Percentiles rank a stretch among this genome's conserved stretches.
These are phyloP conservation scores for Greenwoodochromis staneri DNA, from an alignment of 2,113 vertebrate species.

Conservation along the genomic window DNA sequence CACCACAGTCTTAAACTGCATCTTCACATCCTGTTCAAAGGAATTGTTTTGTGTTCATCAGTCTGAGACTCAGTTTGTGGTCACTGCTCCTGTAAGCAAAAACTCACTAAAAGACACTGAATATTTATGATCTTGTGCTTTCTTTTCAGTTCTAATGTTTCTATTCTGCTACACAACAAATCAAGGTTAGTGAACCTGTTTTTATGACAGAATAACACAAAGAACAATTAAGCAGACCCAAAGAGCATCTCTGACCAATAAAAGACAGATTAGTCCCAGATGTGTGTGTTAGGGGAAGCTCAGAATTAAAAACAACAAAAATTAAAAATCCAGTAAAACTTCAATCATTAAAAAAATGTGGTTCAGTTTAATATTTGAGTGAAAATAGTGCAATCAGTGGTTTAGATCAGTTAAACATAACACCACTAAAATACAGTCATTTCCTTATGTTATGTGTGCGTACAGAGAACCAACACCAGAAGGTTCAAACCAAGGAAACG, in stretches of 20 bases:
- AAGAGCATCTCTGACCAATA: accelerated
- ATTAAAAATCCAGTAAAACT: background rate
- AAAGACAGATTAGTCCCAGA: background rate
- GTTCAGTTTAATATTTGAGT: background rate
- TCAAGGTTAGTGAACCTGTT: background rate
- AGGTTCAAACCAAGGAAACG: no score
- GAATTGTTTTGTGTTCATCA: no score
- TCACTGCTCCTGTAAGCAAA: background rate
- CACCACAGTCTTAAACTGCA: background rate
- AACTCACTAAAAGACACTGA: background rate
- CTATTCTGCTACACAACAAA: background rate
- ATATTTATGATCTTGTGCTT: background rate
- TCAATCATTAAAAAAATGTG: accelerated
- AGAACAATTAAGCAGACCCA: background rate
- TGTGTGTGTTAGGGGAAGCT: background rate
- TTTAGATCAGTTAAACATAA: accelerated
- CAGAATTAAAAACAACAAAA: background rate
- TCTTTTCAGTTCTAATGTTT: background rate
- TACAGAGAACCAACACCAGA: accelerated
- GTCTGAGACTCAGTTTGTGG: no score
- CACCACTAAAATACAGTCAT: accelerated
- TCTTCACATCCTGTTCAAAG: background rate
- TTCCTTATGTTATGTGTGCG: no score
- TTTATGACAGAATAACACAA: accelerated
- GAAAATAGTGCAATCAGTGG: no score